Evolutionary conservation across 2,113 vertebrate species (phyloP).

Genomic region (Trochalopteron elliotii): DNA sequence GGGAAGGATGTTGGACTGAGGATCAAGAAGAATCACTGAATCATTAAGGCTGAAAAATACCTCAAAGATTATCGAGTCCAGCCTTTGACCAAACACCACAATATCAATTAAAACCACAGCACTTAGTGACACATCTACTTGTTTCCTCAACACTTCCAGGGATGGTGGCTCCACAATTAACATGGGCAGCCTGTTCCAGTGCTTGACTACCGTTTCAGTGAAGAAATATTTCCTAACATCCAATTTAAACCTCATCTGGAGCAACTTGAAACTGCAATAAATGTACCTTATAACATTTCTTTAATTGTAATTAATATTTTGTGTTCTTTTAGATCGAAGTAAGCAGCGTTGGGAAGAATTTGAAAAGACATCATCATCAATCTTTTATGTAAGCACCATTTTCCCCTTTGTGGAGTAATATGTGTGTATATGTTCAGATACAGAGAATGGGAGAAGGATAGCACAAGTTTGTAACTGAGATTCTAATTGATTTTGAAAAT

Average conservation of each 20-base stretch:
- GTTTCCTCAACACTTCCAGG: neutral
- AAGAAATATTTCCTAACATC: neutral
- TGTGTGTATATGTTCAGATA: neutral
- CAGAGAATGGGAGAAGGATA: neutral
- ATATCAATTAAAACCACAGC: neutral
- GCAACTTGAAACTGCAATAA: neutral
- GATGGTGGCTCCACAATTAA: neutral
- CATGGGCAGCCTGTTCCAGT: neutral
- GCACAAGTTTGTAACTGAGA: neutral
- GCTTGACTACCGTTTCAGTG: neutral
- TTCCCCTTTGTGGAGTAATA: neutral
- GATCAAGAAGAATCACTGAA: neutral
- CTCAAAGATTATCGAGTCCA: neutral
- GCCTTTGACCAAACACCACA: neutral
- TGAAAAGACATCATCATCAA: conserved; percentile 66
- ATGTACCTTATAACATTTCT: neutral
- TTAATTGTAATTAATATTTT: conserved; percentile 1
- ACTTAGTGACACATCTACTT: too few species aligned
- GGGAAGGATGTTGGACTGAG: neutral
- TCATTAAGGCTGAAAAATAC: neutral
- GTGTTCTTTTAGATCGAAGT: conserved; percentile 69
- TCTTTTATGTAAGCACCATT: conserved; percentile 72
- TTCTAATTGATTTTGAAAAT: neutral
- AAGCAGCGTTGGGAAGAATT: conserved; percentile 63
- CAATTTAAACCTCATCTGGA: neutral